These are phyloP conservation scores for Candidula unifasciata DNA, from an alignment of 2,888 invertebrate species.

Conservation along the genomic window DNA sequence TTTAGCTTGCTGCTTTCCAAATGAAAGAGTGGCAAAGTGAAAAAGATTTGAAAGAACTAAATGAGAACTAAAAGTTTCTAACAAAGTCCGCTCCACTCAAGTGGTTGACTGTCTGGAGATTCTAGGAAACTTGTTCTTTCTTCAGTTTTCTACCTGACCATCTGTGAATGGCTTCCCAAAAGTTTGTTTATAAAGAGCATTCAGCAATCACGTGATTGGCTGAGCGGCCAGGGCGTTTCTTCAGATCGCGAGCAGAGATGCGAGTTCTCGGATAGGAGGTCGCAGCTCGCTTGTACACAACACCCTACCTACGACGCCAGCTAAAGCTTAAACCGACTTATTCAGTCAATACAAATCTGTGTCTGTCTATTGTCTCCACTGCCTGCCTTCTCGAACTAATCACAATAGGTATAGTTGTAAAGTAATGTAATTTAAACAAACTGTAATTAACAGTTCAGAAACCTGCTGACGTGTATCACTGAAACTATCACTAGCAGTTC, in stretches of 20 bases:
- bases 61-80: no score
- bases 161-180: background rate
- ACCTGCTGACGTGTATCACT: no score
- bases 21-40: no score
- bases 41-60: no score
- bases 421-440: no score
- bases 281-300: background rate
- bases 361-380: background rate
- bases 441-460: no score
- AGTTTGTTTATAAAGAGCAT: slow-evolving; percentile 12
- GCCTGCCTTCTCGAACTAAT: no score
- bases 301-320: background rate
- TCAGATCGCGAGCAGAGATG: slow-evolving; percentile 5
- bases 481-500: no score
- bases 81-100: no score
- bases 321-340: background rate
- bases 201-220: background rate
- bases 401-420: no score
- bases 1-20: no score
- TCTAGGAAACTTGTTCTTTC: background rate
- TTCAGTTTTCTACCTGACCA: slow-evolving; percentile 6
- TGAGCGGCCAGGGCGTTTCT: slow-evolving; percentile 11
- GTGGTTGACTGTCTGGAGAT: no score
- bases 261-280: background rate
- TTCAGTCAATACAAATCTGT: background rate